A percentile compares a stretch with the other conserved stretches of the same genome.
phyloP scores from a whole-genome alignment of 1,140 invertebrate species.

The Papilio helenus region DNA sequence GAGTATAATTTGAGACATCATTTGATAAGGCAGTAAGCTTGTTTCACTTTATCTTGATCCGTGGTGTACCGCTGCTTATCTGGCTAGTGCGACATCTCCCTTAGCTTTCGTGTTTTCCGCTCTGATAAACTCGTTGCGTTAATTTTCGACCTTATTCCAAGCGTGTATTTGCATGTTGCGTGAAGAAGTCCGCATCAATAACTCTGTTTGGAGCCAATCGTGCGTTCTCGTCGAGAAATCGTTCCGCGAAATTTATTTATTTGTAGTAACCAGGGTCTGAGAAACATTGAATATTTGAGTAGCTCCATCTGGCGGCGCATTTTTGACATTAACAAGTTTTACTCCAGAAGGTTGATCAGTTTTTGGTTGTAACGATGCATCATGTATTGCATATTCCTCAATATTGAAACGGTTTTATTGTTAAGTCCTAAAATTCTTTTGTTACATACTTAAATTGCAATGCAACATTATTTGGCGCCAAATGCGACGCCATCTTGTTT shows the following conservation, averaged over 20 bases:
- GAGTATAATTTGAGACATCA: background rate
- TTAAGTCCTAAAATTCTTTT: too few relatives aligned
- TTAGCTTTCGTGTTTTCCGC: slow-evolving; percentile 47
- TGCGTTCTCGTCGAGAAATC: slow-evolving; percentile 57
- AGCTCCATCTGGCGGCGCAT: slow-evolving; percentile 38
- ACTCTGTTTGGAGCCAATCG: slow-evolving; percentile 58
- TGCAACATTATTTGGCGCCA: slow-evolving; percentile 8
- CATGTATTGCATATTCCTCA: background rate
- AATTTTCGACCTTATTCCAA: slow-evolving; percentile 53
- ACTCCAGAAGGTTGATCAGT: slow-evolving; percentile 7
- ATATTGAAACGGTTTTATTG: background rate
- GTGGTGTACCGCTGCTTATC: background rate
- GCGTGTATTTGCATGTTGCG: slow-evolving; percentile 43
- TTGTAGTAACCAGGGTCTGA: slow-evolving; percentile 53
- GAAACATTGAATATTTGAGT: slow-evolving; percentile 60
- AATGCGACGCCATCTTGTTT: slow-evolving; percentile 4
- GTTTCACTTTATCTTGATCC: background rate
- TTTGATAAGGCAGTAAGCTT: background rate
- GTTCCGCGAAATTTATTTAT: slow-evolving; percentile 58
- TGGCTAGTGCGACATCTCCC: slow-evolving; percentile 20
- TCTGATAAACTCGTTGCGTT: slow-evolving; percentile 31
- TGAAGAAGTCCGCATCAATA: slow-evolving; percentile 43
- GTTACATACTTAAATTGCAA: too few relatives aligned
- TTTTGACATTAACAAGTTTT: slow-evolving; percentile 39
- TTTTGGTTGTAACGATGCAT: slow-evolving; percentile 33